Base-by-base conservation (phyloP, 1,140 invertebrate genomes). In the Leptonema lineaticorne region DNA sequence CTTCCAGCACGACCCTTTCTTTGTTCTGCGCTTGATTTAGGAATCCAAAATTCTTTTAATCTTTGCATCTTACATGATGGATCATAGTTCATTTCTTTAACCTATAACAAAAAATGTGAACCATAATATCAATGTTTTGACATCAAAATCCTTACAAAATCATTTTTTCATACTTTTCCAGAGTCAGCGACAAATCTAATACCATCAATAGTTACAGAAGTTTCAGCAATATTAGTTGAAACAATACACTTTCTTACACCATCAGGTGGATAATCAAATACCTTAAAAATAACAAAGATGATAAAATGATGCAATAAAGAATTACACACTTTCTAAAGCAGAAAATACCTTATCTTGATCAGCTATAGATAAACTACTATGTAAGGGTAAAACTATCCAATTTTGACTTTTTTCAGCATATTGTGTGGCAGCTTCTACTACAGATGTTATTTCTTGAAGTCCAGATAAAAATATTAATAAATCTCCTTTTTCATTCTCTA, bases 171-270 rank as follows among this genome's bases (percentile, higher is more conserved):
- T 50, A 50, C 94, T 85, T 96, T 95, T 24, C 94, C 94, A 11
- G 95, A 98, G 81, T 99, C 98, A 5, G 95, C 88, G 1, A 99
- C 97, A 84, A 99, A 99, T 76, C 97, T 83, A 68, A 99, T 93
- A 3, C 97, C 97, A 82, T 99, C 97, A 67, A 99, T 98, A 0
- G 98, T 99, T 3, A 99, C 91, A 4, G 96, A 99, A 0, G 98
- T 99, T 84, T 99, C 98, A 0, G 98, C 97, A 66, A 99, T 99
- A 76, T 99, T 99, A n/a, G 97, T 99, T 0, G 96, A 95, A 1
- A 99, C 88, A 69, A 99, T 96, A 78, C 97, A 99, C 82, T 99
- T 99, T 69, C 97, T 84, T 0, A 96, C 86, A 24, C 95, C 94
- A 68, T 96, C 92, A 18, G 96, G 96, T n/a, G 96, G 87, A 78